phyloP scores from a whole-genome alignment of 2,888 invertebrate genomes.

The Subacronicta megacephala region DNA sequence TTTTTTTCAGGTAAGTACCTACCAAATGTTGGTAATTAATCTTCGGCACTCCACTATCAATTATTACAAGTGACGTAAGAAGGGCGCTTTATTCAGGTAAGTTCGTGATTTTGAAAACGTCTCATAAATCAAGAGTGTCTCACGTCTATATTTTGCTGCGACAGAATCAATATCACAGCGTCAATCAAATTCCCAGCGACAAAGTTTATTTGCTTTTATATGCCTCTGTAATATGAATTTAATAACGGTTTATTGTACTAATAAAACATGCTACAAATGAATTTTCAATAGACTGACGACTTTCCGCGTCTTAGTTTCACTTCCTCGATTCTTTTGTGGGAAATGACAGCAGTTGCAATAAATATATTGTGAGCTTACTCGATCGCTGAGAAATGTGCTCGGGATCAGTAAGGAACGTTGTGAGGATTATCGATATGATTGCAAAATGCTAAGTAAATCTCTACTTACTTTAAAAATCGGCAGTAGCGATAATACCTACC shows the following conservation, averaged over 20 bases:
- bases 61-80: slow-evolving; percentile 44
- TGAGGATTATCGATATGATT: too few species aligned
- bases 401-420: too few species aligned
- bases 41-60: slow-evolving; percentile 45
- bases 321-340: neutral
- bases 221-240: slow-evolving; percentile 14
- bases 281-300: slow-evolving; percentile 11
- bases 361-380: neutral
- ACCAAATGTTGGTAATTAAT: slow-evolving; percentile 44
- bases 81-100: slow-evolving; percentile 53
- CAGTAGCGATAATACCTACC: too few species aligned
- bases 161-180: slow-evolving; percentile 20
- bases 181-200: slow-evolving; percentile 11
- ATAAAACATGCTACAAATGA: slow-evolving; percentile 31
- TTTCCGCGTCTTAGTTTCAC: slow-evolving; percentile 3
- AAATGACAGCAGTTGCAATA: neutral
- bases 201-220: slow-evolving; percentile 10
- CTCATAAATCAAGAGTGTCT: slow-evolving; percentile 43
- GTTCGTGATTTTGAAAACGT: slow-evolving; percentile 19
- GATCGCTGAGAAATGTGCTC: too few species aligned
- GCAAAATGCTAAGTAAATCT: too few species aligned
- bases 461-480: too few species aligned
- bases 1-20: slow-evolving; percentile 65
- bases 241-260: slow-evolving; percentile 11
- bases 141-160: slow-evolving; percentile 6